Percentiles rank a stretch among this genome's conserved stretches.
Evolutionary conservation across 2,797 vertebrate genomes (phyloP).

Genomic region (Falco berigora): DNA sequence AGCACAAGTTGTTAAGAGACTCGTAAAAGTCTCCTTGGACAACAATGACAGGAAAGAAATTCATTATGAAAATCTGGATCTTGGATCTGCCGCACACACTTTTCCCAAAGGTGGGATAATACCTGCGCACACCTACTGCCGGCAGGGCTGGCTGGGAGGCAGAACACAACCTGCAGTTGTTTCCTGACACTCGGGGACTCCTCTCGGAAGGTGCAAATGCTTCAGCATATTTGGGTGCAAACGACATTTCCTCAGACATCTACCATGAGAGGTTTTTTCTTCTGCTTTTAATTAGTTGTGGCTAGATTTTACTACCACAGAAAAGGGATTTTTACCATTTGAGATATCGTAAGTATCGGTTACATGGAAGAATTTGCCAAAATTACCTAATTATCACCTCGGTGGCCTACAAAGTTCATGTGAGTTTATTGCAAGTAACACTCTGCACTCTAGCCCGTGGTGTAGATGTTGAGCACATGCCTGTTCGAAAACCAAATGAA

Average conservation of each 20-base stretch:
- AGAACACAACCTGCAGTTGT: neutral
- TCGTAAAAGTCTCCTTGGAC: conserved; percentile 3
- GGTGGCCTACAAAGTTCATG: neutral
- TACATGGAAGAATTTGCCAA: neutral
- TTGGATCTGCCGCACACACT: neutral
- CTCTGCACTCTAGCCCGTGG: neutral
- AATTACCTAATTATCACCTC: neutral
- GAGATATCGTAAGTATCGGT: neutral
- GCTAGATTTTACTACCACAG: neutral
- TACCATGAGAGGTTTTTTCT: neutral
- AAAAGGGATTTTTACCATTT: neutral
- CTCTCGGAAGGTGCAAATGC: neutral
- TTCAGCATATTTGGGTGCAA: neutral
- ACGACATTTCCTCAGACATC: neutral
- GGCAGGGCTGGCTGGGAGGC: neutral
- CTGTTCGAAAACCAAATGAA: neutral
- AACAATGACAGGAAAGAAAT: neutral
- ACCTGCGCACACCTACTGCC: neutral
- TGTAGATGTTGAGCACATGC: neutral
- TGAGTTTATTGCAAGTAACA: neutral
- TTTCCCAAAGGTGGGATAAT: conserved; percentile 33
- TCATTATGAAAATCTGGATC: neutral
- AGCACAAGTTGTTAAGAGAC: neutral
- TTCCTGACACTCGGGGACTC: neutral
- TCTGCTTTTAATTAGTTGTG: neutral